A percentile compares a stretch with the other conserved stretches of the same genome.
phyloP scores from a whole-genome alignment of 2,888 invertebrate species.

The Rhagonycha fulva region DNA sequence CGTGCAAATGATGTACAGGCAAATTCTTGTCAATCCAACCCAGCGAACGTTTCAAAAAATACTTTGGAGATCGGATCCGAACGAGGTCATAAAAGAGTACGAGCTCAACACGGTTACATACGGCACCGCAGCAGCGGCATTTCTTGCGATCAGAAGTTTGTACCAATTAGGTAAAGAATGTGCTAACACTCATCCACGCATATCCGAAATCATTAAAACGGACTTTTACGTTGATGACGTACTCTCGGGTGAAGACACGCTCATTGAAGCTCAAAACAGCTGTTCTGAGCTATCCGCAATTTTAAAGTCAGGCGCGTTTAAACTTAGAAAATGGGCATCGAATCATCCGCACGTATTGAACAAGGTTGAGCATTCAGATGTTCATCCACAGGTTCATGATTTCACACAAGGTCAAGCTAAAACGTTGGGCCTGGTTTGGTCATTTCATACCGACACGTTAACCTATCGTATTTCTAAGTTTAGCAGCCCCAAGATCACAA shows the following conservation, averaged over 20 bases:
- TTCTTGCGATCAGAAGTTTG: neutral
- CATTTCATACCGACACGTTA: neutral
- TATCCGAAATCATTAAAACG: neutral
- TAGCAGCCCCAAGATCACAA: neutral
- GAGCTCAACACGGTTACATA: conserved; percentile 9
- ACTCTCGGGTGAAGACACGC: conserved; percentile 8
- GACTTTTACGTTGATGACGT: conserved; percentile 23
- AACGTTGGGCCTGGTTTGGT: conserved; percentile 19
- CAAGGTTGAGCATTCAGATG: too few species aligned
- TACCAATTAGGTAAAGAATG: neutral
- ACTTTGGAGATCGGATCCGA: neutral
- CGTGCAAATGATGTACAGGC: neutral
- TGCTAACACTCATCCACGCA: neutral
- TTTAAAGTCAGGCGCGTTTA: conserved; percentile 8
- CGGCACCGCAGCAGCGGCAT: neutral
- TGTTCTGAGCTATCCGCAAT: neutral
- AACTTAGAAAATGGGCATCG: conserved; percentile 15
- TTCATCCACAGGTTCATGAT: too few species aligned
- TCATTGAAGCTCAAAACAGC: neutral
- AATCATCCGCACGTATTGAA: neutral
- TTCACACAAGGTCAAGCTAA: neutral
- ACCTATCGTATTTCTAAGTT: neutral
- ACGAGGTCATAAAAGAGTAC: neutral
- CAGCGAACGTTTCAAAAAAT: neutral
- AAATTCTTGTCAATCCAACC: neutral